These are phyloP conservation scores for Dipodomys stephensi DNA, from an alignment of 2,113 vertebrate genomes.

Conservation along the genomic window DNA sequence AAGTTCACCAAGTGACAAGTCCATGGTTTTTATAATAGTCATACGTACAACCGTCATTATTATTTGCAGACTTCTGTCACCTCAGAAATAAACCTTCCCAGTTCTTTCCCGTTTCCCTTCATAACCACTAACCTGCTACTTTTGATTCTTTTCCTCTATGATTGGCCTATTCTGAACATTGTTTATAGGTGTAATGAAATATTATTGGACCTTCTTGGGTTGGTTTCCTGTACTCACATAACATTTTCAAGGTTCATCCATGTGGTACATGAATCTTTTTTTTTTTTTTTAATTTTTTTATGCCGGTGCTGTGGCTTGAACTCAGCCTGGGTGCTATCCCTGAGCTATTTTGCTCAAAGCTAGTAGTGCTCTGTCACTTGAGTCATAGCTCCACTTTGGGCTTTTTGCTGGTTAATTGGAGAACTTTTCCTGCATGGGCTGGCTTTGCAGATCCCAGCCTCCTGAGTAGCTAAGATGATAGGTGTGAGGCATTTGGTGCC, in stretches of 20 bases:
- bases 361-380: too few relatives aligned
- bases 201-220: background rate
- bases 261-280: background rate
- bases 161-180: background rate
- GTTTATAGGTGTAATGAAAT: background rate
- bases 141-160: too few relatives aligned
- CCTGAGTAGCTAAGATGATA: too few relatives aligned
- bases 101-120: background rate
- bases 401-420: too few relatives aligned
- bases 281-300: background rate
- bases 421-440: too few relatives aligned
- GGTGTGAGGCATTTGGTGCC: too few relatives aligned
- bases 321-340: background rate
- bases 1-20: background rate
- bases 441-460: too few relatives aligned
- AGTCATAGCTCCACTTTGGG: too few relatives aligned
- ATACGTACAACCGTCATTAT: background rate
- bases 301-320: too few relatives aligned
- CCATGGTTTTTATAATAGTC: too few relatives aligned
- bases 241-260: background rate
- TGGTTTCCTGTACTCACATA: background rate
- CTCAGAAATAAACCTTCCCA: background rate
- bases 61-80: background rate
- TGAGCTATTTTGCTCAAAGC: too few relatives aligned
- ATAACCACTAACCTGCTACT: background rate